phyloP scores from a whole-genome alignment of 2,113 vertebrate species.

The Illadopsis cleaveri region DNA sequence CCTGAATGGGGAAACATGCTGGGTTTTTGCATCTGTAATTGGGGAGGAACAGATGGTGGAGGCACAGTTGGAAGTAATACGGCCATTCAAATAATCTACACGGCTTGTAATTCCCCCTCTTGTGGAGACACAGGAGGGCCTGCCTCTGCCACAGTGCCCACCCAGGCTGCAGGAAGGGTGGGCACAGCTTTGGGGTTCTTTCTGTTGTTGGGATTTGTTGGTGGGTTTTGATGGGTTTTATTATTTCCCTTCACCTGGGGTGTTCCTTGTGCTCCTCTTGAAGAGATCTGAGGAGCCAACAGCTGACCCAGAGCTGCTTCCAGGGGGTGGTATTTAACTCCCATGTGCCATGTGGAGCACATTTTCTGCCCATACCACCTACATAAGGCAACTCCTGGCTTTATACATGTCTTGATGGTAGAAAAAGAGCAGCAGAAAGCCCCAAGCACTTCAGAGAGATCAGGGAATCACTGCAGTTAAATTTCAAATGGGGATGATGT shows the following conservation, averaged over 20 bases:
- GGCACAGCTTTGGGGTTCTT: not conserved
- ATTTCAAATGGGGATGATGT: not conserved
- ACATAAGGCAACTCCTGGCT: not conserved
- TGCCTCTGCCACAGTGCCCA: not conserved
- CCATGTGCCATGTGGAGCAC: fast-evolving
- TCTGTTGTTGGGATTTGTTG: not conserved
- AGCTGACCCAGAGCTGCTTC: not conserved
- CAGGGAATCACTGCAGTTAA: not conserved
- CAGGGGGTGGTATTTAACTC: not conserved
- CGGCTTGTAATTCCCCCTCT: constrained; percentile 64
- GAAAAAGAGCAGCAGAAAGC: not conserved
- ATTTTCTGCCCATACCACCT: not conserved
- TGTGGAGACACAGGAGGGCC: constrained; percentile 41
- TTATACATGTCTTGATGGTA: not conserved
- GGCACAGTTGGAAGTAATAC: constrained; percentile 72
- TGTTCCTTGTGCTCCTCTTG: not conserved
- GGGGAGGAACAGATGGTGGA: constrained; percentile 79
- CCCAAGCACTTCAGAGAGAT: not conserved
- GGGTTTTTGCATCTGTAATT: constrained; percentile 79
- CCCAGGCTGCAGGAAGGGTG: not conserved
- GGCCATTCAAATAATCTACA: constrained; percentile 81
- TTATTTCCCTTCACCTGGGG: not conserved
- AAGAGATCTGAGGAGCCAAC: not conserved
- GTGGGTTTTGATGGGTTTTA: not conserved
- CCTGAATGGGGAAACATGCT: constrained; percentile 76